These are phyloP conservation scores for Acinonyx jubatus DNA, from an alignment of 2,113 vertebrate genomes.

Conservation along the genomic window DNA sequence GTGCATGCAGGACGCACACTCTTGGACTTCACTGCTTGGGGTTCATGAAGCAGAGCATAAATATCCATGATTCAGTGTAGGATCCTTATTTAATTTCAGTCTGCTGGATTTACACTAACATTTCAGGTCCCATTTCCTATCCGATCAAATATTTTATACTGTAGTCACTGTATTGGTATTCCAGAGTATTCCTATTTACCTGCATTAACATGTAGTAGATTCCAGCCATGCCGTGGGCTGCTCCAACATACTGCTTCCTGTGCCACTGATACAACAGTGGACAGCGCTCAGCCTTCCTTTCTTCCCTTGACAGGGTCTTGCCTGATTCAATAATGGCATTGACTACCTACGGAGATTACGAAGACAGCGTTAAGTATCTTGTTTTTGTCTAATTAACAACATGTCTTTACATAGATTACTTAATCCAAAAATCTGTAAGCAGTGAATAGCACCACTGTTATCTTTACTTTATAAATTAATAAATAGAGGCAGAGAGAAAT, in stretches of 20 bases:
- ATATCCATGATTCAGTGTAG: background rate
- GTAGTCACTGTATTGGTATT: rapidly evolving
- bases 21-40: background rate
- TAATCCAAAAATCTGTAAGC: background rate
- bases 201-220: constrained; percentile 97
- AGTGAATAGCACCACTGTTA: background rate
- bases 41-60: background rate
- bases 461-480: constrained; percentile 29
- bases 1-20: background rate
- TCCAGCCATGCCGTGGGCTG: constrained; percentile 95
- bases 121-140: background rate
- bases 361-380: background rate
- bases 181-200: constrained; percentile 77
- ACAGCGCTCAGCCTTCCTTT: constrained; percentile 94
- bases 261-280: constrained; percentile 98
- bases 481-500: background rate
- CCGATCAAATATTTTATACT: rapidly evolving
- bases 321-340: constrained; percentile 93
- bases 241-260: constrained; percentile 96
- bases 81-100: background rate
- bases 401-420: background rate
- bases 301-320: constrained; percentile 91
- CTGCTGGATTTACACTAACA: background rate
- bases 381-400: background rate
- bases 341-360: constrained; percentile 87